These are phyloP conservation scores for Anguilla obscura DNA, from an alignment of 2,797 vertebrate species.

Conservation along the genomic window DNA sequence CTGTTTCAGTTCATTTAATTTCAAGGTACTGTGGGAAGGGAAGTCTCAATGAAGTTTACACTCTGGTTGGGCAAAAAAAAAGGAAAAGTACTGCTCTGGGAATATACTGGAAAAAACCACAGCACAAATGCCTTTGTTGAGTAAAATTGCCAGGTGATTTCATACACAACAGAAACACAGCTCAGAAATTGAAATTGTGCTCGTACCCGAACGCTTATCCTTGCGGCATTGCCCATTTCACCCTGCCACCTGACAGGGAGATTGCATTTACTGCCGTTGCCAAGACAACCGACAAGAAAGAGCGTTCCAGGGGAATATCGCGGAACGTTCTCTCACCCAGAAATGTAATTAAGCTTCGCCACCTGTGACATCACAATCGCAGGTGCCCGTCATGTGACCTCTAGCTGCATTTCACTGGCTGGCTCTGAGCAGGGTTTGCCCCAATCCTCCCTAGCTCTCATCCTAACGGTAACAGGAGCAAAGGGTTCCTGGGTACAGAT, in stretches of 20 bases:
- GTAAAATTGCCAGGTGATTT: neutral
- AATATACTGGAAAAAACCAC: neutral
- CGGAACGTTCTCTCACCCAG: neutral
- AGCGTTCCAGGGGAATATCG: conserved; percentile 4
- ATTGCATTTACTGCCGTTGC: neutral
- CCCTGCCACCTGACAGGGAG: neutral
- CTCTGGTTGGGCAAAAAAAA: neutral
- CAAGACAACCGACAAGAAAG: neutral
- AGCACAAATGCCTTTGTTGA: neutral
- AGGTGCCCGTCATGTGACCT: conserved; percentile 36
- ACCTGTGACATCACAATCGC: conserved; percentile 30
- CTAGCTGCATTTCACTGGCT: neutral
- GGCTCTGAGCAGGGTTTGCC: neutral
- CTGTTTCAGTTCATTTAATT: too few species aligned
- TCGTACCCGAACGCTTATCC: neutral
- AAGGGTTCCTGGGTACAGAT: neutral
- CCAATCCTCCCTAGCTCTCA: neutral
- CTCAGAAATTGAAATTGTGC: neutral
- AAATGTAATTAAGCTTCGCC: conserved; percentile 29
- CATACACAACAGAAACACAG: neutral
- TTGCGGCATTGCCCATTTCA: neutral
- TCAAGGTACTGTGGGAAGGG: too few species aligned
- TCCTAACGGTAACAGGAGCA: too few species aligned
- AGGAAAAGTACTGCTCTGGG: neutral
- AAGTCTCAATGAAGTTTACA: too few species aligned